Percentiles rank a stretch among this genome's conserved stretches.
phyloP scores from a whole-genome alignment of 2,888 invertebrate species.

The Proisotoma minuta region DNA sequence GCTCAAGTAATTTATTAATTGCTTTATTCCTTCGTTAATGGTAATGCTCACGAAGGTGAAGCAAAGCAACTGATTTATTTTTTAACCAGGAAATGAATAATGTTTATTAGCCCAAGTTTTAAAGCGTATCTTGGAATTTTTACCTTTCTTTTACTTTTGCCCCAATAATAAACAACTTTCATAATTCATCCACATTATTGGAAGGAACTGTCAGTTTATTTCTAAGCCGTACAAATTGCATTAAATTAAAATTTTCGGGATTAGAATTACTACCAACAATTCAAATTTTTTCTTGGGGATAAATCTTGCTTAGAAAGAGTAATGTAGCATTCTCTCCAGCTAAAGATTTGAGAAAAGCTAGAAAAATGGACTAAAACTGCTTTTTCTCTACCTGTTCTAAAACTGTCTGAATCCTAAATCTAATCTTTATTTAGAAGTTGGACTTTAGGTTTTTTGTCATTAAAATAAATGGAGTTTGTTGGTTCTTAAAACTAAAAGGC shows the following conservation, averaged over 20 bases:
- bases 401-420: not conserved
- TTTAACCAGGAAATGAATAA: not conserved
- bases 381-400: slow-evolving; percentile 2
- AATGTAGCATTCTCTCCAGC: no score
- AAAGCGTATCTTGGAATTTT: no score
- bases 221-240: slow-evolving; percentile 9
- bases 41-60: not conserved
- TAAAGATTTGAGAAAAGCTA: slow-evolving; percentile 16
- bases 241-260: slow-evolving; percentile 28
- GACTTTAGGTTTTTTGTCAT: slow-evolving; percentile 25
- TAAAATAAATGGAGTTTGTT: slow-evolving; percentile 27
- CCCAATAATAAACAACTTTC: not conserved
- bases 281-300: slow-evolving; percentile 19
- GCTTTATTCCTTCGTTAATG: not conserved
- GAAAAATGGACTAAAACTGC: not conserved
- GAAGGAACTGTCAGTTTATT: not conserved
- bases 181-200: not conserved
- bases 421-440: not conserved
- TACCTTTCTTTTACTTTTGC: no score
- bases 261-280: slow-evolving; percentile 28
- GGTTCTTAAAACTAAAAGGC: not conserved
- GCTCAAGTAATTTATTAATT: not conserved
- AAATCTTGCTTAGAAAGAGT: slow-evolving; percentile 26
- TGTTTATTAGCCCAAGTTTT: not conserved
- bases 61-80: not conserved